phyloP scores from a whole-genome alignment of 2,888 invertebrate genomes.

The Sesia bembeciformis region DNA sequence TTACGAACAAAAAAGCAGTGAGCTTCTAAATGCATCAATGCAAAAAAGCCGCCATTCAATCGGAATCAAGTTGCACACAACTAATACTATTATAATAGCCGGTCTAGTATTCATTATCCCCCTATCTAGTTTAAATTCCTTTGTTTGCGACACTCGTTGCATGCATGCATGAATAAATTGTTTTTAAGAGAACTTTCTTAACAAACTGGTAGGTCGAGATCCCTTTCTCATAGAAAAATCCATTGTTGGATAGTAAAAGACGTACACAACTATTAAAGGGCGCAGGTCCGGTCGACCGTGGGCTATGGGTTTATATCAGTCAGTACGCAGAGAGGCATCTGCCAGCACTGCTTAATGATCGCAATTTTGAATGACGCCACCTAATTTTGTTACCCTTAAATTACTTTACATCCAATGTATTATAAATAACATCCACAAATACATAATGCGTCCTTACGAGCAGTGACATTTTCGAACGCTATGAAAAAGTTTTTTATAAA shows the following conservation, averaged over 20 bases:
- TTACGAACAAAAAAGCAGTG: not conserved
- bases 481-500: too few species aligned
- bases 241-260: constrained; percentile 67
- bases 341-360: too few species aligned
- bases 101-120: constrained; percentile 71
- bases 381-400: too few species aligned
- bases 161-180: constrained; percentile 72
- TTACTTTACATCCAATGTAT: too few species aligned
- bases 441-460: too few species aligned
- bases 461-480: too few species aligned
- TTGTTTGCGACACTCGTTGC: constrained; percentile 60
- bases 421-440: too few species aligned
- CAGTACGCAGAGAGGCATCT: too few species aligned
- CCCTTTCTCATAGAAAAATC: constrained; percentile 70
- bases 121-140: constrained; percentile 71
- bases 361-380: too few species aligned
- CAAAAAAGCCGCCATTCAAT: constrained; percentile 23
- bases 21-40: too few species aligned
- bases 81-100: constrained; percentile 66
- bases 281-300: constrained; percentile 43
- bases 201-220: constrained; percentile 73
- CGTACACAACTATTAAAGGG: constrained; percentile 61
- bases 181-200: constrained; percentile 52
- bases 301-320: not conserved
- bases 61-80: constrained; percentile 51